These are phyloP conservation scores for Malurus melanocephalus DNA, from an alignment of 2,113 vertebrate species.

Conservation along the genomic window DNA sequence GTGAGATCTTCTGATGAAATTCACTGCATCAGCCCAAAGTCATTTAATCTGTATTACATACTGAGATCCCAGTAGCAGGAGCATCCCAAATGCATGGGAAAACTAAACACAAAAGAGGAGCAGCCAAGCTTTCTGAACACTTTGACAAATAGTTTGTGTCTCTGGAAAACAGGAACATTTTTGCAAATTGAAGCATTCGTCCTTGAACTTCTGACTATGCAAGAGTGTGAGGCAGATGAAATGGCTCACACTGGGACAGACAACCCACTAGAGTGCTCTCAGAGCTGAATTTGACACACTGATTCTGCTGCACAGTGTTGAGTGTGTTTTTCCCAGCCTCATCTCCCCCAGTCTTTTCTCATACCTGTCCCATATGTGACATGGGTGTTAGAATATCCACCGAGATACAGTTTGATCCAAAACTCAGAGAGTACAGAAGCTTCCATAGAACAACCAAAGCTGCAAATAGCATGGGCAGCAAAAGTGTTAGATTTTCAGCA, in stretches of 20 bases:
- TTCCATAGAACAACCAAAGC: background rate
- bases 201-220: background rate
- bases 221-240: background rate
- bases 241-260: background rate
- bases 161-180: background rate
- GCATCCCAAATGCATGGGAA: conserved; percentile 17
- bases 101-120: background rate
- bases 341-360: background rate
- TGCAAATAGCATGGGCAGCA: background rate
- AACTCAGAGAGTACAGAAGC: background rate
- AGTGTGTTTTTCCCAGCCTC: background rate
- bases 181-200: background rate
- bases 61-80: conserved; percentile 1
- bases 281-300: background rate
- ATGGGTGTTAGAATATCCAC: background rate
- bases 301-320: background rate
- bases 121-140: background rate
- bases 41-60: conserved; percentile 20
- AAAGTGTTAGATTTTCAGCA: background rate
- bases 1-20: conserved; percentile 56
- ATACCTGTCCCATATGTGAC: background rate
- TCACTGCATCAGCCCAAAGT: conserved; percentile 43
- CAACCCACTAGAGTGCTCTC: background rate
- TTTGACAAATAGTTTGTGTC: background rate
- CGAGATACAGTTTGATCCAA: background rate